Evolutionary conservation across 2,113 vertebrate species (phyloP), one percentile per base, ranked within the genome.

Genomic region (Xiphophorus hellerii): DNA sequence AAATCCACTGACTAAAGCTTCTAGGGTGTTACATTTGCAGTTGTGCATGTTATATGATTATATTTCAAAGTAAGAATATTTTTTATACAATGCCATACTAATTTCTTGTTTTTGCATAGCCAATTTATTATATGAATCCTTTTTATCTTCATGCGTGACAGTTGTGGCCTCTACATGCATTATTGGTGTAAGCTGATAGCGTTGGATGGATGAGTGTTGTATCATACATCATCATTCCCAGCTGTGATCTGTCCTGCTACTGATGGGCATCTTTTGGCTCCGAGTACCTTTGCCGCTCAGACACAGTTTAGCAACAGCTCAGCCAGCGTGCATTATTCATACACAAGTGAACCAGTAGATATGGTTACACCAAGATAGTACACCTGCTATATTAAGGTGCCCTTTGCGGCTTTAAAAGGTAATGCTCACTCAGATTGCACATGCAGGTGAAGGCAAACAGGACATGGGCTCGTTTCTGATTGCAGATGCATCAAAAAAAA

Each of bases 311-410:
- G 92, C 92, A 93, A 93, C 87, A 90, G 94, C 91, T 90, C 93
- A 92, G 93, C 88, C 94, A 77, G 75, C 84, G 73, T 97, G 88
- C 96, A 97, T 97, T 96, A 97, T 97, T 97, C 82, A 97, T 96
- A 93, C 61, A 61, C 60, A 89, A 83, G 81, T 66, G 66, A 96
- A 92, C 93, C 92, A 80, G 82, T 87, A 88, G 96, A 94, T 97
- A 96, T 84, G 85, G 93, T 97, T 97, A 97, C 97, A 91, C 91
- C 73, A 89, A 87, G 79, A 90, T 92, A 94, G 89, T 90, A 78
- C 89, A 87, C 89, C 67, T 67, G 48, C 75, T 88, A 90, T 90
- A 88, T 93, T 89, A 91, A 84, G 90, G 87, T 94, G 81, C 92
- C 90, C 89, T 78, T 89, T 91, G 76, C 76, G 91, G 83, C 80